Conservation (phyloP, 2,113 vertebrate species). For the Ochotona princeps region DNA sequence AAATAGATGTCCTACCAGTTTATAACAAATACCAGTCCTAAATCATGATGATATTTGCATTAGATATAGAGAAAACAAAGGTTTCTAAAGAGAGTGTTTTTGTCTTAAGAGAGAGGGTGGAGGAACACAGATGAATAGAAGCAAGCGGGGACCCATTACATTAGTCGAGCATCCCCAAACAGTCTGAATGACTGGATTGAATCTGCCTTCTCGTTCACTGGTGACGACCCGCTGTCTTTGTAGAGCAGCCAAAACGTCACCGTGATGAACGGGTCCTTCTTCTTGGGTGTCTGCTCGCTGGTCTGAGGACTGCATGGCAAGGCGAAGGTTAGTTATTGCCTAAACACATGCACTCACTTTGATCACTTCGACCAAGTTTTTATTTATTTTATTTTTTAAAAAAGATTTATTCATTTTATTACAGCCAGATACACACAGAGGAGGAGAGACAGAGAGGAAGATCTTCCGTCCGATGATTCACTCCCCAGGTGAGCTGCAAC, state of each 20-base stretch:
- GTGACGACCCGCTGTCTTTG: slow-evolving; percentile 78
- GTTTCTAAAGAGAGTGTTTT: slow-evolving; percentile 57
- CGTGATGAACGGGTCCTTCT: slow-evolving; percentile 80
- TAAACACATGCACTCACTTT: slow-evolving; percentile 70
- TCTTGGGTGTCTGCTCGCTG: slow-evolving; percentile 52
- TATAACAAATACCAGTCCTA: slow-evolving; percentile 34
- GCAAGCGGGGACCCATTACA: slow-evolving; percentile 69
- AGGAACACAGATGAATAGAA: slow-evolving; percentile 77
- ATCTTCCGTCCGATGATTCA: too few relatives aligned
- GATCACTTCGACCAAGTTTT: slow-evolving; percentile 38
- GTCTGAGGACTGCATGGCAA: slow-evolving; percentile 64
- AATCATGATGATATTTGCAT: slow-evolving; percentile 62
- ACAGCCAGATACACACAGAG: too few relatives aligned
- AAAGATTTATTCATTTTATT: too few relatives aligned
- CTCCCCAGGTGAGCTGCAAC: too few relatives aligned
- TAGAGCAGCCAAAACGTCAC: slow-evolving; percentile 82
- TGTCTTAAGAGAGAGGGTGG: slow-evolving; percentile 55
- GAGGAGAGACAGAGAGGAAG: too few relatives aligned
- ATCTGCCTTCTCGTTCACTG: slow-evolving; percentile 60
- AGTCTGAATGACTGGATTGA: slow-evolving; percentile 65
- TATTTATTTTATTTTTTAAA: too few relatives aligned
- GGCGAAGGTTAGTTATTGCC: slow-evolving; percentile 69
- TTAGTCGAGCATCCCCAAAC: slow-evolving; percentile 75
- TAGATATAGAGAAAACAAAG: slow-evolving; percentile 68
- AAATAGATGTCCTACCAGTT: slow-evolving; percentile 57